A percentile compares a stretch with the other conserved stretches of the same genome.
Conservation (phyloP, 1,140 invertebrate genomes). For the Halictus rubicundus region DNA sequence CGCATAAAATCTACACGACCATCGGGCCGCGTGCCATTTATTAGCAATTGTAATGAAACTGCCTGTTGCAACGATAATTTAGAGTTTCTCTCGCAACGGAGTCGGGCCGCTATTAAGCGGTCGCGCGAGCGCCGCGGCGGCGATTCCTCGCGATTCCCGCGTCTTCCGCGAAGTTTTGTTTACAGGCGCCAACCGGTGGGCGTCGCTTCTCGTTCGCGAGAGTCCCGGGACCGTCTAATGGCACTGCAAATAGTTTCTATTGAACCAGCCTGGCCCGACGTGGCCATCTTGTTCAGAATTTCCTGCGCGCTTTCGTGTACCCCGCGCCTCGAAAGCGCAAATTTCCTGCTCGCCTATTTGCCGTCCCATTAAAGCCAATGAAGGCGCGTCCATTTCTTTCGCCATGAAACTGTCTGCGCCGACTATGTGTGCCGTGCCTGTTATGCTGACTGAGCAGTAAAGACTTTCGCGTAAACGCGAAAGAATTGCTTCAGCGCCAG, state of each 20-base stretch:
- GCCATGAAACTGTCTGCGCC: constrained; percentile 58
- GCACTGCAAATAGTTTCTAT: constrained; percentile 78
- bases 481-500: neutral
- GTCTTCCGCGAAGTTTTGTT: constrained; percentile 20
- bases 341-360: constrained; percentile 76
- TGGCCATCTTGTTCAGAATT: constrained; percentile 72
- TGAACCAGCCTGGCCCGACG: constrained; percentile 74
- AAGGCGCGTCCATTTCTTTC: constrained; percentile 64
- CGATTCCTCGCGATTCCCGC: neutral
- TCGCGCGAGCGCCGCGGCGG: too few relatives aligned
- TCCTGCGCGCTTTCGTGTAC: constrained; percentile 68
- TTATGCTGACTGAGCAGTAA: constrained; percentile 28
- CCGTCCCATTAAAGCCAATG: constrained; percentile 75
- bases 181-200: constrained; percentile 44
- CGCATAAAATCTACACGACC: constrained; percentile 34
- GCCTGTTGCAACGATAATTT: constrained; percentile 55
- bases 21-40: constrained; percentile 40
- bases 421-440: constrained; percentile 13
- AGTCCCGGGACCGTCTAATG: constrained; percentile 67
- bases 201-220: neutral
- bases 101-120: constrained; percentile 38
- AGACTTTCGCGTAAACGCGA: constrained; percentile 29
- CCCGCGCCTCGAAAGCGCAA: constrained; percentile 74
- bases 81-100: constrained; percentile 43
- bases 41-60: constrained; percentile 51